phyloP scores from a whole-genome alignment of 2,888 invertebrate genomes.

The Magallana nippona region DNA sequence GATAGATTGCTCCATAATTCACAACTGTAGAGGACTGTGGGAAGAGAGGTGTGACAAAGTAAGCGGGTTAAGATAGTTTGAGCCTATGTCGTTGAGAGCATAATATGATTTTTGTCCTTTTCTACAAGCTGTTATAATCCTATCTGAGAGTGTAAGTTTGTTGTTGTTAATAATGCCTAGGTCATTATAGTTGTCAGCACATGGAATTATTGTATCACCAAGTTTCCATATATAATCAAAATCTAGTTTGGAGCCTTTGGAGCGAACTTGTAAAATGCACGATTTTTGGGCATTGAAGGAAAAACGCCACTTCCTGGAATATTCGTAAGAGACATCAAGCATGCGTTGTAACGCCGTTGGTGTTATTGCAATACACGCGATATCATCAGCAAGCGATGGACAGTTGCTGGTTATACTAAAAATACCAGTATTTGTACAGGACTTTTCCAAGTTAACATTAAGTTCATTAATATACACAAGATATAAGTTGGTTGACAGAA shows the following conservation, averaged over 20 bases:
- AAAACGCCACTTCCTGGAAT: conserved; percentile 28
- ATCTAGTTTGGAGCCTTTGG: background rate
- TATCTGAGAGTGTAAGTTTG: background rate
- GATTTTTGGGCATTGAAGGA: conserved; percentile 32
- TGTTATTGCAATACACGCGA: conserved; percentile 10
- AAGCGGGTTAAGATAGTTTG: too few species aligned
- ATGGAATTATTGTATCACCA: background rate
- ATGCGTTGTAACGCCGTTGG: conserved; percentile 28
- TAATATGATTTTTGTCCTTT: too few species aligned
- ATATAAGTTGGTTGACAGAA: conserved; percentile 25
- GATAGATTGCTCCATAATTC: too few species aligned
- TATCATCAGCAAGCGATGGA: background rate
- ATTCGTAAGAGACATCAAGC: conserved; percentile 14
- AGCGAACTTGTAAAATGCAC: background rate
- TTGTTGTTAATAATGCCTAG: conserved; percentile 4
- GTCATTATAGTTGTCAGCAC: background rate
- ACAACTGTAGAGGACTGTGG: too few species aligned
- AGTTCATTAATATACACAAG: conserved; percentile 35
- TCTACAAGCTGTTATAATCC: background rate
- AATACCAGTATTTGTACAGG: conserved; percentile 3
- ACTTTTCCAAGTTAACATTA: background rate
- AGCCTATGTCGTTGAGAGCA: too few species aligned
- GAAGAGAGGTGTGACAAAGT: too few species aligned
- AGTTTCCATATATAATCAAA: background rate
- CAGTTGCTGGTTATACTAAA: too few species aligned